Evolutionary conservation across 2,113 vertebrate genomes (phyloP).

Genomic region (Tragelaphus imberbis): DNA sequence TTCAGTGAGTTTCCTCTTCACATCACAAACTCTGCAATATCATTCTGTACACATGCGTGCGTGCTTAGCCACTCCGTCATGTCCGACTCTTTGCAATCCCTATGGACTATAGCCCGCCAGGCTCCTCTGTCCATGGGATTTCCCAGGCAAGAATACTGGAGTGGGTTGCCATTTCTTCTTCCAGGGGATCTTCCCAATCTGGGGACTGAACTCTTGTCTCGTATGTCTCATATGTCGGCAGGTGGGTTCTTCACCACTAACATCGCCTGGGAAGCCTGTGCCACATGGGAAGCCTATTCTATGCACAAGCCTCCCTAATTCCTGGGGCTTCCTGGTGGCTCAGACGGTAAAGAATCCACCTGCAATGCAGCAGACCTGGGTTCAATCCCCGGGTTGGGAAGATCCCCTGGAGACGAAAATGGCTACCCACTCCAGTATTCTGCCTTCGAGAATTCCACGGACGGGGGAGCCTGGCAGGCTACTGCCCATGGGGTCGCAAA

Average conservation of each 20-base stretch:
- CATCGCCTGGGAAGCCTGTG: not conserved
- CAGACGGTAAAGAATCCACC: not conserved
- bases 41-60: accelerated
- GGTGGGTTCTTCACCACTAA: not conserved
- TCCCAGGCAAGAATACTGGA: not conserved
- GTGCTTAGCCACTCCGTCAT: accelerated
- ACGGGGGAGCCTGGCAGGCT: not conserved
- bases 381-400: not conserved
- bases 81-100: not conserved
- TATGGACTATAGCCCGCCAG: not conserved
- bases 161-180: not conserved
- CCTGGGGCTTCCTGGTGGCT: not conserved
- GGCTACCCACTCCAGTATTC: not conserved
- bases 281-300: not conserved
- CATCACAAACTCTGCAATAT: accelerated
- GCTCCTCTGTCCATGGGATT: not conserved
- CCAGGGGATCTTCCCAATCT: not conserved
- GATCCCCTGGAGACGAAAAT: not conserved
- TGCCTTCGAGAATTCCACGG: not conserved
- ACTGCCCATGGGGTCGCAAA: not conserved
- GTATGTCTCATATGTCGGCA: not conserved
- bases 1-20: not conserved
- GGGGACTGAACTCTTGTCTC: not conserved
- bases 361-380: not conserved
- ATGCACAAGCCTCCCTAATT: not conserved